A percentile compares a stretch with the other conserved stretches of the same genome.
Conservation (phyloP, 2,888 invertebrate species). For the Chymomyza fuscimana region DNA sequence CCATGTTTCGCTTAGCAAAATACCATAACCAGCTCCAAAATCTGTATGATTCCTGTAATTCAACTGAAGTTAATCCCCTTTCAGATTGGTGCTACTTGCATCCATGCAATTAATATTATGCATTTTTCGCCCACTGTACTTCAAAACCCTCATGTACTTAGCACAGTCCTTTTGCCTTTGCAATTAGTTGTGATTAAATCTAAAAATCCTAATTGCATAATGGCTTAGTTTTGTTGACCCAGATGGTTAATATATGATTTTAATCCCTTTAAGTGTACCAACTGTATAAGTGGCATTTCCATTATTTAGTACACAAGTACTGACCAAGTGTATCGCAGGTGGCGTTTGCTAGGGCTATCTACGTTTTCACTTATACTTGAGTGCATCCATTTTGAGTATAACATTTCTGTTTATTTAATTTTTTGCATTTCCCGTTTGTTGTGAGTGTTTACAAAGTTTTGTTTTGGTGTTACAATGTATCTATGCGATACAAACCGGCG, state of each 20-base stretch:
- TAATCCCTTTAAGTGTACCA: neutral
- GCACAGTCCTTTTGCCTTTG: neutral
- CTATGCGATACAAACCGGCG: conserved; percentile 14
- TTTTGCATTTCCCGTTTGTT: conserved; percentile 51
- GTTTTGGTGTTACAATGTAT: neutral
- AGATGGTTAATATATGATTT: neutral
- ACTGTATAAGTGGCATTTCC: neutral
- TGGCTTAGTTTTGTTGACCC: neutral
- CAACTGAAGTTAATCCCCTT: no score
- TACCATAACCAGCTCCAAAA: no score
- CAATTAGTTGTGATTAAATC: neutral
- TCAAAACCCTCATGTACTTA: neutral
- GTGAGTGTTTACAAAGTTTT: neutral
- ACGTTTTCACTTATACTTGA: neutral
- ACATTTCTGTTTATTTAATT: conserved; percentile 51
- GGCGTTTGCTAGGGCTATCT: neutral
- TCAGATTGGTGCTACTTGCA: no score
- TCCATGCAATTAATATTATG: no score
- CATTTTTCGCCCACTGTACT: neutral
- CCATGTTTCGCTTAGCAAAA: no score
- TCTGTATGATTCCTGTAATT: no score
- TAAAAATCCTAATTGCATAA: neutral
- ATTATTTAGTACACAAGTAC: neutral
- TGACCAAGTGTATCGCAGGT: neutral
- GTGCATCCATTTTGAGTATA: neutral